Base-by-base conservation (phyloP, 2,888 invertebrate species). In the Sympetrum striolatum region DNA sequence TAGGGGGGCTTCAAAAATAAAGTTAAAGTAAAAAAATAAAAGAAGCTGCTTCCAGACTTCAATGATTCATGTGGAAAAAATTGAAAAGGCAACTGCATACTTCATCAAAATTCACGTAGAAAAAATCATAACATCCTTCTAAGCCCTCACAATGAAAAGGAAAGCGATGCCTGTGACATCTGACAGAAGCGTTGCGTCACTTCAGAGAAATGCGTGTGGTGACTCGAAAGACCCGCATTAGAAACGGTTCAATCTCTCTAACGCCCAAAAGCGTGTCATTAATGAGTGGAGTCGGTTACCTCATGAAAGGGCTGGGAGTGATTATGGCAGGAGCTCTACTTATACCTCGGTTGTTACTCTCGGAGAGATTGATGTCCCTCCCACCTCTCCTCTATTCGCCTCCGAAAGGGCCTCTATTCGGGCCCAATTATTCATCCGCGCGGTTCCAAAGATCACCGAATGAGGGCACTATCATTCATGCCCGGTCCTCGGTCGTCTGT, bases 381-480 rank as follows among this genome's bases (percentile, higher is more conserved):
- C 25, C 18, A 44, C 44, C 14, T 48, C 48, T 48, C 39, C 37
- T 39, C 37, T 22, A 31, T 37, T 37, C 86, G 37, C 37, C 35
- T 60, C 8, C 60, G 39, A 86, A 64, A 35, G 86, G 86, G 37
- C 22, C 60, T 37, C 53, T 86, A 86, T 86, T 64, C 86, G 37
- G 39, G 22, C 18, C n/a, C 60, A 31, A 86, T 86, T 86, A 60
- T 86, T 86, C 86, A 86, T 86, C 39, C 86, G 37, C 22, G 31
- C 53, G 82, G 18, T 53, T 82, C 58, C 53, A 53, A 82, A 35
- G 4, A 10, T 44, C 31, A 58, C 60, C 25, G 86, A 86, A 86
- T 12, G 86, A 58, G 39, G 58, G 14, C 60, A n/a, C 35, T 22
- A 18, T 60, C 18, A 31, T 35, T 35, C 58, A 53, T 53, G 18